Conservation (phyloP, 64 coral and sea anemone species). For the Porites australiensis region DNA sequence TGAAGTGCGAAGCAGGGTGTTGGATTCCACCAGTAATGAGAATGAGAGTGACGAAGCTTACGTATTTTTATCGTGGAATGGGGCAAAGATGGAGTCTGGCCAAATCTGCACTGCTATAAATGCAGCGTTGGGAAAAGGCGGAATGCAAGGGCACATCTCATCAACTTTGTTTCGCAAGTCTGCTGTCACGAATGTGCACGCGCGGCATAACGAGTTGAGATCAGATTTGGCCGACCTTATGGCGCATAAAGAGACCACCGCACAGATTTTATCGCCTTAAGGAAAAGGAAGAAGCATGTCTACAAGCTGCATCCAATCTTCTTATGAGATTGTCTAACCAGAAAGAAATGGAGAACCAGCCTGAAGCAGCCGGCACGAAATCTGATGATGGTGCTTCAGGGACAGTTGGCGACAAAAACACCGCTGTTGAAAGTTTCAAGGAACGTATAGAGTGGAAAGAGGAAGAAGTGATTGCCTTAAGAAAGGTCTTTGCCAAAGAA, state of each 20-base stretch:
- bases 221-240: constrained; percentile 60
- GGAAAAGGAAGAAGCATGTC: constrained; percentile 52
- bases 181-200: constrained; percentile 51
- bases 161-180: constrained; percentile 64
- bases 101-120: constrained; percentile 22
- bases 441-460: constrained; percentile 30
- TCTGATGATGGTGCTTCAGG: neutral
- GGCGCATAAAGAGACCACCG: constrained; percentile 64
- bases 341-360: neutral
- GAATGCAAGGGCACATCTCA: constrained; percentile 17
- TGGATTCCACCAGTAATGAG: neutral
- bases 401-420: neutral
- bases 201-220: constrained; percentile 34
- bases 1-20: neutral
- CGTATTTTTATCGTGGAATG: constrained; percentile 31
- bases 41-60: neutral
- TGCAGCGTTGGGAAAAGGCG: constrained; percentile 42
- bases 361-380: neutral
- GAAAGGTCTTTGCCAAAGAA: constrained; percentile 32
- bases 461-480: constrained; percentile 20
- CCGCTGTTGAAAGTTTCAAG: neutral
- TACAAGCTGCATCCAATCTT: constrained; percentile 63
- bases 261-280: constrained; percentile 66
- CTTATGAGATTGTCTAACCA: constrained; percentile 29
- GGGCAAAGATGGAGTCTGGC: constrained; percentile 1